Conservation (phyloP, 2,797 vertebrate genomes). For the Clarias laeviceps region DNA sequence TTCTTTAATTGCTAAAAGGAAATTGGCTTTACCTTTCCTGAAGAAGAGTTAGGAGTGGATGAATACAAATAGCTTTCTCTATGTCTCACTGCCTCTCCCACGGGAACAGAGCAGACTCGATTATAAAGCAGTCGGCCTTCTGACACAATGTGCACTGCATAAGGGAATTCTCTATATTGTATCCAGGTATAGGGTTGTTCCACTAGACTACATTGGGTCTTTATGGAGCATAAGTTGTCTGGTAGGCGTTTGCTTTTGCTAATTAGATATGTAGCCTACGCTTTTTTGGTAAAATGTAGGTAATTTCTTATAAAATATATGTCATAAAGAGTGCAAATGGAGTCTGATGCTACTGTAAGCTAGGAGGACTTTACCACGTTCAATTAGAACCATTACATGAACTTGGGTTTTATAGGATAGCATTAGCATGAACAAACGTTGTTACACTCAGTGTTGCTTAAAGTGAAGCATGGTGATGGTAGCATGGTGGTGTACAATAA, state of each 20-base stretch:
- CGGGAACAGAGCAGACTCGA: conserved; percentile 24
- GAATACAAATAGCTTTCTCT: conserved; percentile 66
- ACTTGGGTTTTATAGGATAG: neutral
- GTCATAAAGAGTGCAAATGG: neutral
- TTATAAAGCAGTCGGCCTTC: conserved; percentile 40
- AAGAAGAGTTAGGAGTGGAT: conserved; percentile 61
- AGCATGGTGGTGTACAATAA: neutral
- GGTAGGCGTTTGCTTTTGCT: neutral
- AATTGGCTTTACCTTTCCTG: conserved; percentile 64
- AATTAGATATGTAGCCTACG: neutral
- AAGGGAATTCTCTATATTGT: conserved; percentile 30
- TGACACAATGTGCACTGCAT: conserved; percentile 4
- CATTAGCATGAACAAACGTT: neutral
- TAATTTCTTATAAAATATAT: neutral
- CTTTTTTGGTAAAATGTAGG: neutral
- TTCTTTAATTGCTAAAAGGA: conserved; percentile 62
- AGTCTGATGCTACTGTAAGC: too few relatives aligned
- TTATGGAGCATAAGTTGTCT: neutral
- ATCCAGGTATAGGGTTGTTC: neutral
- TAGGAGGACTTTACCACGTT: neutral
- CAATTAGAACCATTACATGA: neutral
- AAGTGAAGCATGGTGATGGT: neutral
- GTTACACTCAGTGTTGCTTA: neutral
- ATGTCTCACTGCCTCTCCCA: conserved; percentile 16
- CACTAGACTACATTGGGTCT: neutral